Conservation (phyloP, 2,113 vertebrate genomes). For the Porphyrio hochstetteri region DNA sequence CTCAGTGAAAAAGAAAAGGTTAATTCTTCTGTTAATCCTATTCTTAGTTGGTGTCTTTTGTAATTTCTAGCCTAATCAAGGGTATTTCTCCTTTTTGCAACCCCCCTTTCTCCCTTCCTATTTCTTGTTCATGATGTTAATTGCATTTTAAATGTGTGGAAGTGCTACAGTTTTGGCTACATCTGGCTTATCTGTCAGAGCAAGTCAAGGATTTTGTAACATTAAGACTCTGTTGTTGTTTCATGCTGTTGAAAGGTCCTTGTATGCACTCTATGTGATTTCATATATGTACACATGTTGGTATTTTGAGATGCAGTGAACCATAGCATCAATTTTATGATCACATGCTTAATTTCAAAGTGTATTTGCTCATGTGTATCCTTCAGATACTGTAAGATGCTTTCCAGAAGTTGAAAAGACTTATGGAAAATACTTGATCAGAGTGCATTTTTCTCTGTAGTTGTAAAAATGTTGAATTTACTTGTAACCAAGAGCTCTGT, state of each 20-base stretch:
- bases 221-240: not conserved
- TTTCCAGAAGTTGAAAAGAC: not conserved
- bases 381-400: not conserved
- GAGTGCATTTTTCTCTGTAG: not conserved
- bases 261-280: not conserved
- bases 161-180: not conserved
- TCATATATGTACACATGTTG: not conserved
- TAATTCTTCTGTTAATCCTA: not conserved
- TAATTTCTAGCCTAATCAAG: not conserved
- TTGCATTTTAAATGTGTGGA: not conserved
- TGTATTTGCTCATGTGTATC: not conserved
- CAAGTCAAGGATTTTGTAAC: not conserved
- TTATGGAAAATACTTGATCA: not conserved
- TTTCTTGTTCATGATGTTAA: not conserved
- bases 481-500: not conserved
- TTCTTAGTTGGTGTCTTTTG: not conserved
- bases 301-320: not conserved
- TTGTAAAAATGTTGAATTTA: not conserved
- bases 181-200: not conserved
- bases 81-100: not conserved
- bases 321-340: not conserved
- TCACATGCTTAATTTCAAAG: not conserved
- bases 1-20: not conserved
- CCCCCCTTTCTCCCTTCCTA: rapidly evolving
- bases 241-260: not conserved